Conservation (phyloP, 30 jellyfish, hydroid and myxozoan species). For the Hydra vulgaris region DNA sequence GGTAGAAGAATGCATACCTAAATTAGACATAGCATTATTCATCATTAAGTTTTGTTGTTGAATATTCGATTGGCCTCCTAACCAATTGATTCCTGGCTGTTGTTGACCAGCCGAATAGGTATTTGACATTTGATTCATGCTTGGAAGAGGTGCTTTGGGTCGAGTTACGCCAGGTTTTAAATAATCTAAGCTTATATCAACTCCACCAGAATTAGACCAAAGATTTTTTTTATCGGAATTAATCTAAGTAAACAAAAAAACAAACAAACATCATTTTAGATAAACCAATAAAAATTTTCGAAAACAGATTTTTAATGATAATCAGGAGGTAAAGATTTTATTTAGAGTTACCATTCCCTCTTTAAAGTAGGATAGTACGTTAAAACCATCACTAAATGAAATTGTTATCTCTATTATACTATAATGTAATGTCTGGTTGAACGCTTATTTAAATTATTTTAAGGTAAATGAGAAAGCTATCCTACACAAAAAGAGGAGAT, state of each 20-base stretch:
- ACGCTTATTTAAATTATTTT: no score
- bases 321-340: background rate
- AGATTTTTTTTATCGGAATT: slow-evolving; percentile 40
- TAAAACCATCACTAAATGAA: no score
- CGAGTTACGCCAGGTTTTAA: slow-evolving; percentile 58
- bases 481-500: no score
- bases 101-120: background rate
- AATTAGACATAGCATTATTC: background rate
- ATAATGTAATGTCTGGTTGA: no score
- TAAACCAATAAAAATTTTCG: no score
- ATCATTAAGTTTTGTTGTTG: background rate
- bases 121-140: slow-evolving; percentile 52
- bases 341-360: no score
- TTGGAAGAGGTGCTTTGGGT: slow-evolving; percentile 72
- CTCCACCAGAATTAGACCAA: slow-evolving; percentile 84
- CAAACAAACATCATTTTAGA: no score
- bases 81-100: slow-evolving; percentile 7
- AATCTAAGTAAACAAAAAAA: slow-evolving; percentile 17
- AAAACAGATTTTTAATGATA: background rate
- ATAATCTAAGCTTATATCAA: slow-evolving; percentile 81
- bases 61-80: slow-evolving; percentile 15
- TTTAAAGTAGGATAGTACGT: no score
- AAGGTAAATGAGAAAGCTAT: no score
- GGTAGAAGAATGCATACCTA: background rate
- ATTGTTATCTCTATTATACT: no score